Evolutionary conservation across 2,113 vertebrate species (phyloP).

Genomic region (Sturnus vulgaris): DNA sequence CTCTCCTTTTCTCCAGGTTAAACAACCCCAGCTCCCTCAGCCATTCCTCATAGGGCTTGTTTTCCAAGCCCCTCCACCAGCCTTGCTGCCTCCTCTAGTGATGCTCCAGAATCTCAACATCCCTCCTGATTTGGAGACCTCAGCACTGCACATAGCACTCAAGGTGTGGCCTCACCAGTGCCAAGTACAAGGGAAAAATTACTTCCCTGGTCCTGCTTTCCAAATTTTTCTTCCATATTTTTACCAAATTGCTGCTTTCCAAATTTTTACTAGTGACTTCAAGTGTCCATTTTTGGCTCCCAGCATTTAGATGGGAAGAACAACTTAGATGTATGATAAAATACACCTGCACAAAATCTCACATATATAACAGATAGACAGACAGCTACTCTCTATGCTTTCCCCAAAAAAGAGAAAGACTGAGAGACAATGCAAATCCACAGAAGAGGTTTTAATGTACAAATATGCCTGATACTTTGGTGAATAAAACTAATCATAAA

Average conservation of each 20-base stretch:
- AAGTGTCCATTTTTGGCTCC: background rate
- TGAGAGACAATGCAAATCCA: background rate
- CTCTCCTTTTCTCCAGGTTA: background rate
- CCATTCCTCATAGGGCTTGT: background rate
- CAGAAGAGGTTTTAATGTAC: background rate
- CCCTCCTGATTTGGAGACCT: rapidly evolving
- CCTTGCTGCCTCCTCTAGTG: background rate
- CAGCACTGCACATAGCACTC: background rate
- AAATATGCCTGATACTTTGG: background rate
- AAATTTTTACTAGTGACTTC: background rate
- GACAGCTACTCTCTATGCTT: background rate
- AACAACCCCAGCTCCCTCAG: background rate
- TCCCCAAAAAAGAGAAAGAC: background rate
- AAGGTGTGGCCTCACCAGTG: rapidly evolving
- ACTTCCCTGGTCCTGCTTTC: background rate
- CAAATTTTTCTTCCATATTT: background rate
- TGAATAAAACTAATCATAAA: background rate
- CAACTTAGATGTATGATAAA: too few relatives aligned
- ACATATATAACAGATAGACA: background rate
- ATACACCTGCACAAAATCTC: background rate
- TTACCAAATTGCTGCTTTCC: background rate
- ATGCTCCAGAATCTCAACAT: rapidly evolving
- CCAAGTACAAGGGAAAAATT: rapidly evolving
- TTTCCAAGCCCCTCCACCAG: background rate
- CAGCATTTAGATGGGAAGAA: rapidly evolving